phyloP scores from a whole-genome alignment of 2,888 invertebrate genomes.

The Tetragonula carbonaria region DNA sequence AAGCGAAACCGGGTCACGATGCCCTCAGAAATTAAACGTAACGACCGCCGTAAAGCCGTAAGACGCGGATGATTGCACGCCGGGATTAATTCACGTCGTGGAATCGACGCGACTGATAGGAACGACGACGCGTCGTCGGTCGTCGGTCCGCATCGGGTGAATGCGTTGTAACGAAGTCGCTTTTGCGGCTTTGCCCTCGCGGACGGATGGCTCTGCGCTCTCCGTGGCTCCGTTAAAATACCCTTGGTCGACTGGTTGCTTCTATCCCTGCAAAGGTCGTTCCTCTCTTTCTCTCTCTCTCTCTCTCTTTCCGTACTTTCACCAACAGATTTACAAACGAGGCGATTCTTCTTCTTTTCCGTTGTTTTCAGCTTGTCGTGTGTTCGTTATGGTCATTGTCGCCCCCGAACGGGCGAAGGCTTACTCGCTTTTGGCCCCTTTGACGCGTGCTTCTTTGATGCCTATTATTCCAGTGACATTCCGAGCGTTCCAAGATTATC shows the following conservation, averaged over 20 bases:
- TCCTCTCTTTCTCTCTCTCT: too few relatives aligned
- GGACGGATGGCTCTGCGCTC: too few relatives aligned
- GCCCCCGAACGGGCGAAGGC: neutral
- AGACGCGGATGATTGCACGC: constrained; percentile 48
- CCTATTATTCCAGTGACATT: too few relatives aligned
- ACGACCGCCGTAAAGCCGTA: constrained; percentile 59
- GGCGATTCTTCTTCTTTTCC: constrained; percentile 9
- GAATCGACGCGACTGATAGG: constrained; percentile 25
- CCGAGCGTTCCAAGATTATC: too few relatives aligned
- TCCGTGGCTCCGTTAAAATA: neutral
- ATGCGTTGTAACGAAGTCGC: constrained; percentile 34
- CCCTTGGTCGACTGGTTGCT: neutral
- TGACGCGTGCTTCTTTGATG: neutral
- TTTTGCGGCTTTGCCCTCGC: neutral
- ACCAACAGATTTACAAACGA: constrained; percentile 12
- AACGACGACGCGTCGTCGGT: neutral
- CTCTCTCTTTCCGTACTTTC: too few relatives aligned
- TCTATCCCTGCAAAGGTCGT: neutral
- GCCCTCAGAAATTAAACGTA: constrained; percentile 67
- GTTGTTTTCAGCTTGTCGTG: too few relatives aligned
- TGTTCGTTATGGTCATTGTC: neutral
- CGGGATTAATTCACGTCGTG: constrained; percentile 52
- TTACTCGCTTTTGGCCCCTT: neutral
- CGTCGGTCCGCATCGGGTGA: neutral
- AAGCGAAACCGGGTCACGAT: constrained; percentile 57